Base-by-base conservation (phyloP, 2,888 invertebrate species). In the Luffia ferchaultella region DNA sequence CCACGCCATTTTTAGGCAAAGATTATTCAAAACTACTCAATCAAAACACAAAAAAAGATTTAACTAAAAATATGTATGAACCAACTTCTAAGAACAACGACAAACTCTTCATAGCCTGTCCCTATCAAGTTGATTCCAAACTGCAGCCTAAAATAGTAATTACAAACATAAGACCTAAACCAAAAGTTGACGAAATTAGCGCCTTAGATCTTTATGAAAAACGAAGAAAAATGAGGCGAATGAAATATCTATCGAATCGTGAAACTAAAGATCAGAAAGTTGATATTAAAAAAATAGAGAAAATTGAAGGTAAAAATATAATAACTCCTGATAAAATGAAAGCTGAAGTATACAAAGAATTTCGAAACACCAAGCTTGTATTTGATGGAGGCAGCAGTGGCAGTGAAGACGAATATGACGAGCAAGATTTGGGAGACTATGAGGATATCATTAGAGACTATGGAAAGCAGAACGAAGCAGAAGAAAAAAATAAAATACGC, bases 141-240 rank as follows among this genome's bases (percentile, higher is more conserved):
- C 53, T 70, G 18, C 71, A 74, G 57, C 74, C 79, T 43, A 79
- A 80, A 59, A 71, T 78, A 54, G 68, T 79, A 2, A 74, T 79
- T 53, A 70, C 76, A 44, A 79, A 76, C 47, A 59, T 76, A 52
- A 64, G 69, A 51, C 64, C 72, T 19, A 50, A 44, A 60, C 51
- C 62, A 15, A 70, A 68, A 60, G 40, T 62, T 42, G 78, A 83
- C 16, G 78, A 77, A 59, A 51, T 79, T 1, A 84, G 84, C 57
- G 66, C 80, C 16, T 64, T 87, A 58, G 87, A 87, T 59, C 59
- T 85, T 45, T 87, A 87, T 50, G 87, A 87, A 57, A 86, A 79
- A 59, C 67, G 80, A 52, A 78, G 80, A 58, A 74, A 82, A 49
- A 57, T 84, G 44, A 76, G 82, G 46, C 65, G 86, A 30, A 55